Evolutionary conservation across 92 coral and sea anemone genomes (phyloP), one percentile per base, ranked within the genome.

Genomic region (Zoanthus sociatus): DNA sequence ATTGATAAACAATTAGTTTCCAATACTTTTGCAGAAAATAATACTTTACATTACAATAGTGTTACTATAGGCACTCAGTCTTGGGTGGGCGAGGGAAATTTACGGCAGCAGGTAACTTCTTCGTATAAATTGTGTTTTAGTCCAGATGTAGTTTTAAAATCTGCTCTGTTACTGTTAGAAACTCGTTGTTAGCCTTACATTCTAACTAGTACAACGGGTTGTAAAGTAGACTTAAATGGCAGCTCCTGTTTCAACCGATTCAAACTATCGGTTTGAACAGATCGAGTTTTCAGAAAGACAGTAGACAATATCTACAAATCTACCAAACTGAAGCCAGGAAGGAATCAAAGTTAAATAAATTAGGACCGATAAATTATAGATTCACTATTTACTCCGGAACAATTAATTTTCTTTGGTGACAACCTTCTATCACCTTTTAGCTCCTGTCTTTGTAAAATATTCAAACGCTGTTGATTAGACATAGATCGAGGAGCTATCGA

Each of bases 371-470:
- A 63, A 64, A 66, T 81, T 46, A 48, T 20, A 26, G 32, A 66
- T 81, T 66, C 66, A 69, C 85, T 66, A 9, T 50, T 46, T 81
- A 69, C 85, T 66, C 85, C 85, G 85, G 85, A 81, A 81, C 76
- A 12, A 81, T 81, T 64, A 64, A 81, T 66, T 63, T 66, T 66
- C 45, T 60, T 66, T 66, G 85, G 75, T 66, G 47, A 66, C 82
- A 44, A 44, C 48, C 13, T 63, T 46, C 46, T 45, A 10, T 61
- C 32, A 64, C 63, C 26, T 20, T 67, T 44, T 50, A 81, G 64
- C 74, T 60, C 44, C 14, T 64, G 7, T 31, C 20, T 78, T 78
- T 78, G 54, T 74, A 18, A 14, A 48, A 6, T 50, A 50, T 13
- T 53, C 82, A 45, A 63, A 31, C 47, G 16, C 31, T 46, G 74